Percentiles rank a stretch among this genome's conserved stretches.
phyloP scores from a whole-genome alignment of 2,888 invertebrate species.

The Yponomeuta evonymella region DNA sequence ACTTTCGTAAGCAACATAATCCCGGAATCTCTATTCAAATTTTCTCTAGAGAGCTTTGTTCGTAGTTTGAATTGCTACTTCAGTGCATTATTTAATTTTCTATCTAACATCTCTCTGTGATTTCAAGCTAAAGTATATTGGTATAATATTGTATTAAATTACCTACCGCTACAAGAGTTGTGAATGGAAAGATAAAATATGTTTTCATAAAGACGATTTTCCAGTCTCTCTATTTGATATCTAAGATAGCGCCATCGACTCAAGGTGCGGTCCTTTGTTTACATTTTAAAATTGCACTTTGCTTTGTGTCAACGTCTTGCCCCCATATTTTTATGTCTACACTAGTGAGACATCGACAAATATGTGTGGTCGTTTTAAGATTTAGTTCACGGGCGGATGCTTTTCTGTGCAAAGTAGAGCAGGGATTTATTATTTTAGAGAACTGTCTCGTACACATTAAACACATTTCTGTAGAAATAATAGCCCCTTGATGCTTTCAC shows the following conservation, averaged over 20 bases:
- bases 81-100: too few relatives aligned
- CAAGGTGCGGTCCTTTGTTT: conserved; percentile 68
- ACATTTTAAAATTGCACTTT: conserved; percentile 75
- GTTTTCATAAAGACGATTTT: neutral
- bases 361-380: conserved; percentile 29
- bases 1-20: too few relatives aligned
- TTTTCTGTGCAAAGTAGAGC: neutral
- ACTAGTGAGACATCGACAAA: conserved; percentile 55
- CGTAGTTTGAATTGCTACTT: too few relatives aligned
- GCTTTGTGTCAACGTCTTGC: conserved; percentile 59
- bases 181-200: neutral
- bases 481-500: neutral
- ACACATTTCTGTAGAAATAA: neutral
- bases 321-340: conserved; percentile 55
- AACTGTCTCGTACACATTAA: neutral
- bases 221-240: conserved; percentile 34
- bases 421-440: neutral
- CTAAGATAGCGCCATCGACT: conserved; percentile 63
- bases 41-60: too few relatives aligned
- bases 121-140: neutral
- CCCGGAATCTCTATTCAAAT: too few relatives aligned
- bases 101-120: too few relatives aligned
- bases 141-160: neutral
- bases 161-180: neutral
- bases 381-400: neutral